Base-by-base conservation (phyloP, 2,888 invertebrate species). In the Rambutsinella grinnellia region DNA sequence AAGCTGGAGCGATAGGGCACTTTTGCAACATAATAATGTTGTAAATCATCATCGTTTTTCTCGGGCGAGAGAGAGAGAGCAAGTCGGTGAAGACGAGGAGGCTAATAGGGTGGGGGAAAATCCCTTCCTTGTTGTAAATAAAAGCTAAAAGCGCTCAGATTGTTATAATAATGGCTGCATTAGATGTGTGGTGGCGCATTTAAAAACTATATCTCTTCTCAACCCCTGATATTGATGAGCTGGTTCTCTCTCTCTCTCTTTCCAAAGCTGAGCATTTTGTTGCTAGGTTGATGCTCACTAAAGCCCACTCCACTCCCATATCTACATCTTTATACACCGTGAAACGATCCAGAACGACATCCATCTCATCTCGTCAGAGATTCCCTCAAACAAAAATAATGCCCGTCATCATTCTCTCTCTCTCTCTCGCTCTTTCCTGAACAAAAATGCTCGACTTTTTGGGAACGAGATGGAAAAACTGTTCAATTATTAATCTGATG, bases 401-500 rank as follows among this genome's bases (percentile, higher is more conserved):
- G 46, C 75, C 68, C 75, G 75, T 75, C 75, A 68, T 54, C 67
- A 47, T 62, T 27, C 26, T 27, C 21, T n/a, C n/a, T n/a, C n/a
- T n/a, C n/a, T n/a, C n/a, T n/a, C n/a, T n/a, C n/a, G n/a, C n/a
- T n/a, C n/a, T n/a, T 68, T 68, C 75, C 61, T 75, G 68, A 49
- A 67, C 47, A 75, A 74, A 67, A 66, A 60, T 60, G 72, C 66
- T 72, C 67, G n/a, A n/a, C n/a, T n/a, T n/a, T n/a, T n/a, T n/a
- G n/a, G n/a, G n/a, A 67, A 66, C 58, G 60, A 74, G 67, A 68
- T 51, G 47, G 58, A 71, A 66, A 26, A 72, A 74, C 54, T 66
- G 66, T 75, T 75, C 75, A 67, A 75, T 75, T 75, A 75, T 75
- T 75, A 75, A 75, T 62, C 62, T 56, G 75, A 75, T 67, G 75